These are phyloP conservation scores for Ischnura elegans DNA, from an alignment of 2,888 invertebrate genomes.

Conservation along the genomic window DNA sequence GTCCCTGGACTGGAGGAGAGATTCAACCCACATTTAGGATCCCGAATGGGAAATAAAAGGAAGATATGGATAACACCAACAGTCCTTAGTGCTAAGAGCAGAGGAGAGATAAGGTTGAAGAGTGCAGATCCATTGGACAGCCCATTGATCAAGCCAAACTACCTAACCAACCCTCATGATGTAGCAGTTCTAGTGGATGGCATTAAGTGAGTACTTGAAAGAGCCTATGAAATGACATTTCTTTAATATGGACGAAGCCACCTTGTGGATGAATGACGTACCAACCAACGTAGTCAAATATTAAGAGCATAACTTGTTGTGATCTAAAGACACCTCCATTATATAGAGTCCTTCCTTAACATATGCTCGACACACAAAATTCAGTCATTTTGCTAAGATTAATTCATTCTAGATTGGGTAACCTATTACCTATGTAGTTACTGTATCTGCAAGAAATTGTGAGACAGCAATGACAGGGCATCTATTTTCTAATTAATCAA, in stretches of 20 bases:
- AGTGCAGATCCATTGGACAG: conserved; percentile 84
- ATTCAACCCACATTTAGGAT: conserved; percentile 73
- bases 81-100: conserved; percentile 84
- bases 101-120: conserved; percentile 83
- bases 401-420: too few species aligned
- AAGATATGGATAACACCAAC: conserved; percentile 80
- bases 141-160: conserved; percentile 89
- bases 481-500: too few species aligned
- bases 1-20: conserved; percentile 76
- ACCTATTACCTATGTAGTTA: too few species aligned
- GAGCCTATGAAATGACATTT: neutral
- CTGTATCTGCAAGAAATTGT: too few species aligned
- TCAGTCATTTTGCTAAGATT: too few species aligned
- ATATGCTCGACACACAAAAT: too few species aligned
- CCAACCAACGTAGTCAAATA: too few species aligned
- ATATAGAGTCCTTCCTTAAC: too few species aligned
- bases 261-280: too few species aligned
- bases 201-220: conserved; percentile 74
- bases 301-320: too few species aligned
- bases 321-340: too few species aligned
- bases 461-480: too few species aligned
- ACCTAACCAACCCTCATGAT: conserved; percentile 85
- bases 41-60: conserved; percentile 31
- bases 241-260: neutral
- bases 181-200: conserved; percentile 83